Evolutionary conservation across 2,797 vertebrate species (phyloP).

Genomic region (Aulostomus chinensis): DNA sequence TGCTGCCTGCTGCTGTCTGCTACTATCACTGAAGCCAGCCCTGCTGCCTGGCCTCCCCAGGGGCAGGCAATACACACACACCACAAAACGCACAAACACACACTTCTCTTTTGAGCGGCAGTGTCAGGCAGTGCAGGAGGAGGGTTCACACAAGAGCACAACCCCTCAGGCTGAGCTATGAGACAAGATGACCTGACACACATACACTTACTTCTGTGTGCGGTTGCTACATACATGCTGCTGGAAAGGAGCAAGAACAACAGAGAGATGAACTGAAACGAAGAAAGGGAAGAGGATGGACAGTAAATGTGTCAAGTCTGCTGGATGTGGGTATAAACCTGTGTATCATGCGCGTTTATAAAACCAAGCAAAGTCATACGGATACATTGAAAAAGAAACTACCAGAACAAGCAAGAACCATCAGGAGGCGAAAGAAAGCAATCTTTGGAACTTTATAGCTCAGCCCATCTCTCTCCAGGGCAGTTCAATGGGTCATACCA

Average conservation of each 20-base stretch:
- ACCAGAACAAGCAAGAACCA: constrained; percentile 21
- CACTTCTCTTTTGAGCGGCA: constrained; percentile 57
- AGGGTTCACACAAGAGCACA: constrained; percentile 69
- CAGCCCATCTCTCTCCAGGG: constrained; percentile 6
- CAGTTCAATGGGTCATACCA: constrained; percentile 16
- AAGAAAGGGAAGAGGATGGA: constrained; percentile 13
- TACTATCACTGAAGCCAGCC: constrained; percentile 76
- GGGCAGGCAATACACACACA: constrained; percentile 40
- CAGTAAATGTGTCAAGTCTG: not conserved
- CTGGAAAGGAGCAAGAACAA: constrained; percentile 15
- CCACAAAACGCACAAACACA: constrained; percentile 31
- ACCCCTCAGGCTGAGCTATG: constrained; percentile 59
- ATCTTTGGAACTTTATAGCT: constrained; percentile 13
- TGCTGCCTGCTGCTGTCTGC: constrained; percentile 57
- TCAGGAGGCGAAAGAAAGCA: constrained; percentile 22
- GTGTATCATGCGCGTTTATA: not conserved
- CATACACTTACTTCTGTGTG: constrained; percentile 10
- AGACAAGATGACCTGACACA: constrained; percentile 63
- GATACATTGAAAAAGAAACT: constrained; percentile 3
- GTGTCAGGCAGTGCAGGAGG: constrained; percentile 55
- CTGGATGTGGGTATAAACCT: not conserved
- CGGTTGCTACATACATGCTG: constrained; percentile 22
- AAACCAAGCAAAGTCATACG: not conserved
- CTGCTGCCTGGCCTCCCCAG: constrained; percentile 77
- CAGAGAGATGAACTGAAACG: constrained; percentile 16